Evolutionary conservation across 2,888 invertebrate species (phyloP), one percentile per base, ranked within the genome.

Genomic region (Leptinotarsa rubiginosa): DNA sequence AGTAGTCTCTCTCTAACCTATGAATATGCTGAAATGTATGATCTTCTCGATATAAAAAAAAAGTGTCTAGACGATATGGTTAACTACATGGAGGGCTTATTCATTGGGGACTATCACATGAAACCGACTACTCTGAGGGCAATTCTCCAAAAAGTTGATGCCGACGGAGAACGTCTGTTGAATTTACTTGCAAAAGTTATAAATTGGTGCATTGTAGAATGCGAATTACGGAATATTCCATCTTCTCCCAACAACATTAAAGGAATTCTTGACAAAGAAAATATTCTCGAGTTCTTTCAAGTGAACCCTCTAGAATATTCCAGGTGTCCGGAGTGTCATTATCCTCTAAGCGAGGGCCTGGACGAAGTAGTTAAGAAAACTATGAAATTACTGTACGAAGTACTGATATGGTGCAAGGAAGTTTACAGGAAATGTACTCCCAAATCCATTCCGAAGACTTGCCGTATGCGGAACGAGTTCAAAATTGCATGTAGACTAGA

Each of bases 1-100:
- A 89, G 89, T 77, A 91, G 91, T 88, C 90, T 92, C 16, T 87
- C 91, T 72, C 87, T 90, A 75, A 88, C 91, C 74, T 89, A 92
- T 70, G 92, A 91, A 83, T 92, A 91, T 82, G 91, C 92, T 18
- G 91, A 91, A 79, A 88, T 91, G 83, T 91, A 91, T 83, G 91
- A 91, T 76, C 88, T 90, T 79, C 87, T 89, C 77, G 85, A 90
- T 65, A 86, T 91, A 4, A 85, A 88, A 76, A 88, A 88, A 31
- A 83, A 85, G 80, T 90, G 92, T 78, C 83, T 91, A 16, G 89
- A 89, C 80, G 87, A 92, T 77, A 90, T 92, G 80, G 88, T 90
- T 83, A 88, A 89, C 83, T 91, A 90, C 86, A 89, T 91, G 16
- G 87, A 87, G 79, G 90, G 90, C 81, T 86, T 92, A 69, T 86